These are phyloP conservation scores for Macaca mulatta DNA, from an alignment of 2,113 vertebrate species.

Conservation along the genomic window DNA sequence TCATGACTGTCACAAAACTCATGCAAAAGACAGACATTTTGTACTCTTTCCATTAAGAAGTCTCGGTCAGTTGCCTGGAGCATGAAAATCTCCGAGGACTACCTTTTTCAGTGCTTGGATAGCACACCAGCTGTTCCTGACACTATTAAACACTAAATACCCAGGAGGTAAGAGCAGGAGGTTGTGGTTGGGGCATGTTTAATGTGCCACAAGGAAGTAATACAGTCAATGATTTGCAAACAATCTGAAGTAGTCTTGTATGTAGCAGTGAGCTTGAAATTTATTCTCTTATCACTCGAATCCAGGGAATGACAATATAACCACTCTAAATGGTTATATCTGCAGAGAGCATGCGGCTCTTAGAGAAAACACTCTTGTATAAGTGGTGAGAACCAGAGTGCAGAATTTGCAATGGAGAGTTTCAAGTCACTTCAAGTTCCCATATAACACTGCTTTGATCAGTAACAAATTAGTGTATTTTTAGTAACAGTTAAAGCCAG, in stretches of 20 bases:
- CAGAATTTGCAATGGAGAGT: background rate
- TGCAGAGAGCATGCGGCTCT: background rate
- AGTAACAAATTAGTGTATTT: background rate
- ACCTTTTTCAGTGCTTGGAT: background rate
- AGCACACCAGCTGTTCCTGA: background rate
- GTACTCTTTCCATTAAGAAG: background rate
- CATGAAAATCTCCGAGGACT: background rate
- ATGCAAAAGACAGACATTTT: background rate
- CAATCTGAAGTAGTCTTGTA: background rate
- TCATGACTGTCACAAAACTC: background rate
- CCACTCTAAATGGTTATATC: background rate
- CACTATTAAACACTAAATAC: background rate
- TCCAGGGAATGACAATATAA: background rate
- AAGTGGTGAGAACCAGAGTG: no score
- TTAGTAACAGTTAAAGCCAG: background rate
- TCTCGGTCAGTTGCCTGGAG: background rate
- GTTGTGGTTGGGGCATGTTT: background rate
- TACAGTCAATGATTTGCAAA: background rate
- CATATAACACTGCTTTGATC: background rate
- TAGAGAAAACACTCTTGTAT: background rate
- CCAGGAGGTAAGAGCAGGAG: background rate
- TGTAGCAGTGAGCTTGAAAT: background rate
- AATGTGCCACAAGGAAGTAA: background rate
- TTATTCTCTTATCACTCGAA: background rate
- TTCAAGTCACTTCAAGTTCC: background rate